Evolutionary conservation across 1,140 invertebrate species (phyloP).

Genomic region (Aradophagus sp.): DNA sequence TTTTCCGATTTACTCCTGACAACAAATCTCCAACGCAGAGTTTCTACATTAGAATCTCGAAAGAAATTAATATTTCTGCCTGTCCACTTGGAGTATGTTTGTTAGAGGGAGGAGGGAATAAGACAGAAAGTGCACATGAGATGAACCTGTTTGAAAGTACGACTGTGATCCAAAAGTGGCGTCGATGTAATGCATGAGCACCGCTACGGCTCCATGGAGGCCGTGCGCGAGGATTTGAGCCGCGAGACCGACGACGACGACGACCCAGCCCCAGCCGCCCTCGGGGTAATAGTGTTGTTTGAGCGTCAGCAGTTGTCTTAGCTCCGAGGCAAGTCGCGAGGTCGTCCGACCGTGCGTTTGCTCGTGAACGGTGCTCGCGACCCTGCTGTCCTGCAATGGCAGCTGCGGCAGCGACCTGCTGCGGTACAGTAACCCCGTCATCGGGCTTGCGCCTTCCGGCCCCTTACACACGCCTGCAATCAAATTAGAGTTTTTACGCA

Average conservation of each 20-base stretch:
- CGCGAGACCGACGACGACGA: slow-evolving; percentile 77
- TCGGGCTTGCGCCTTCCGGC: too few species aligned
- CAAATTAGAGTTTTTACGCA: too few species aligned
- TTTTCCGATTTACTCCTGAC: too few species aligned
- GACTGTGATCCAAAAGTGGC: slow-evolving; percentile 73
- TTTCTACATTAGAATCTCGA: too few species aligned
- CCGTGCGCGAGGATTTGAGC: slow-evolving; percentile 80
- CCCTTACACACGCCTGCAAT: too few species aligned
- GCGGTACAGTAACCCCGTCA: slow-evolving; percentile 54
- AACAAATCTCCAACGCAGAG: too few species aligned
- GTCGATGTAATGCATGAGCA: slow-evolving; percentile 75
- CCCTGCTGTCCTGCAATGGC: slow-evolving; percentile 65
- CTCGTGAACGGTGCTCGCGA: slow-evolving; percentile 67
- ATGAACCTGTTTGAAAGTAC: slow-evolving; percentile 76
- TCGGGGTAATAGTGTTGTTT: slow-evolving; percentile 82
- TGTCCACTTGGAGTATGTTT: too few species aligned
- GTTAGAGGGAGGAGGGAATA: too few species aligned
- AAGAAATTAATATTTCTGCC: slow-evolving; percentile 7
- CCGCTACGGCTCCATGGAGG: slow-evolving; percentile 77
- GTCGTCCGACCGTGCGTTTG: slow-evolving; percentile 60
- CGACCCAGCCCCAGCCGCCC: slow-evolving; percentile 81
- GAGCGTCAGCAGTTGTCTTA: slow-evolving; percentile 73
- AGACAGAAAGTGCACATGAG: too few species aligned
- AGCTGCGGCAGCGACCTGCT: slow-evolving; percentile 66
- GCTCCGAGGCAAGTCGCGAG: slow-evolving; percentile 71